Base-by-base conservation (phyloP, 2,888 invertebrate species). In the Leuctra nigra region DNA sequence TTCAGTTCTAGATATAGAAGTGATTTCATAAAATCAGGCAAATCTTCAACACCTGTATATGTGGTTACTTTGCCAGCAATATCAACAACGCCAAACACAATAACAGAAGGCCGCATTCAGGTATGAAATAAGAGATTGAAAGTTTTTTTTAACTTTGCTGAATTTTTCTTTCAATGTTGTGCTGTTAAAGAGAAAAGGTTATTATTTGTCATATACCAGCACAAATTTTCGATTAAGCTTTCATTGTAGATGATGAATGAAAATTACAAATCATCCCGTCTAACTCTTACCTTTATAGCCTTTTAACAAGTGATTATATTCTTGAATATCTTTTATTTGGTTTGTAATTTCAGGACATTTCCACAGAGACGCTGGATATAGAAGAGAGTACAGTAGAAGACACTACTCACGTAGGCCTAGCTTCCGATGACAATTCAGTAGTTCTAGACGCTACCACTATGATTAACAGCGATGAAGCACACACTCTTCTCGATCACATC, bases 1-100 rank as follows among this genome's bases (percentile, higher is more conserved):
- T 82, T 76, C 70, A 80, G 81, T 70, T 76, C 81, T 59, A 77
- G 79, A 68, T 82, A 80, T 68, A 74, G 81, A 39, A 68, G 66
- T 58, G 72, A 72, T 55, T 62, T 67, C 48, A 63, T 69, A 44
- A 64, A 71, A 61, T 64, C 68, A 66, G 74, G 74, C 56, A 68
- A 75, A 59, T 68, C 69, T 55, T 77, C 80, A 55, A 76, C 77
- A 65, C 80, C 82, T 52, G 76, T 75, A 67, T 83, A 83, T 70
- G 76, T 79, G 69, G 78, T 82, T 59, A 82, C 82, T 59, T 79
- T 83, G 64, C 82, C 29, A 29, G 6, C 29, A 6, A 7, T 29
- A 6, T 29, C 29, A 29, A 6, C 29, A 7, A 29, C 29, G 11
- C 29, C 6, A 11, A 11, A 6, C 29, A 29, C 29, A n/a, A n/a